phyloP scores from a whole-genome alignment of 1,140 invertebrate species.

The Hylaeus volcanicus region DNA sequence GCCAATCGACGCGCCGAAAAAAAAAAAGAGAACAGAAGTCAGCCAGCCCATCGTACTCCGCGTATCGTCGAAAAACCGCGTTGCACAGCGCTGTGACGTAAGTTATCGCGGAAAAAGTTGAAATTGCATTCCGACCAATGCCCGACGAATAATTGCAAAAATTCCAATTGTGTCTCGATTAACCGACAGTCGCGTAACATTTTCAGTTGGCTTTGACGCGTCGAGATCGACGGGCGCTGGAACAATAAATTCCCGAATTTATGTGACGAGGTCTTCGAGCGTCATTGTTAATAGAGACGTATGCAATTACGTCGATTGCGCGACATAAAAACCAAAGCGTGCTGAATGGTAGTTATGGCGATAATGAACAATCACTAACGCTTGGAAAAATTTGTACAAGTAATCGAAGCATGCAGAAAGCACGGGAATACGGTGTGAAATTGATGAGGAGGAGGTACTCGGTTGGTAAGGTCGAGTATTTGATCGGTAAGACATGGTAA shows the following conservation, averaged over 20 bases:
- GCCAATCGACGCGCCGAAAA: conserved; percentile 11
- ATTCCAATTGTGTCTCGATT: background rate
- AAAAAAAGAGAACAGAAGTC: background rate
- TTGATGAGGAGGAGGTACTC: background rate
- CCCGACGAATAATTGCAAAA: background rate
- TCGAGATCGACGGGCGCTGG: background rate
- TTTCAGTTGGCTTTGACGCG: background rate
- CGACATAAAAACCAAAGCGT: background rate
- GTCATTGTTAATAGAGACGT: background rate
- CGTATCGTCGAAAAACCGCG: background rate
- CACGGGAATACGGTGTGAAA: background rate
- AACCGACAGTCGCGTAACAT: background rate
- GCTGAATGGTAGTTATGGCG: background rate
- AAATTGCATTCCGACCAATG: background rate
- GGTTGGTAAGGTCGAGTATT: too few relatives aligned
- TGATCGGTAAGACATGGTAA: too few relatives aligned
- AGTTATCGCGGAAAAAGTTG: background rate
- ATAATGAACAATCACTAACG: too few relatives aligned
- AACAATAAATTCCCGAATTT: background rate
- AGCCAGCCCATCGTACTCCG: background rate
- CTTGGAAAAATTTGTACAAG: too few relatives aligned
- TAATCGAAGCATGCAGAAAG: too few relatives aligned
- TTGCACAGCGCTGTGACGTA: background rate
- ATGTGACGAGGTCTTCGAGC: background rate
- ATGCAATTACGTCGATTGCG: background rate